Evolutionary conservation across 2,113 vertebrate genomes (phyloP).

Genomic region (Labeo catla): DNA sequence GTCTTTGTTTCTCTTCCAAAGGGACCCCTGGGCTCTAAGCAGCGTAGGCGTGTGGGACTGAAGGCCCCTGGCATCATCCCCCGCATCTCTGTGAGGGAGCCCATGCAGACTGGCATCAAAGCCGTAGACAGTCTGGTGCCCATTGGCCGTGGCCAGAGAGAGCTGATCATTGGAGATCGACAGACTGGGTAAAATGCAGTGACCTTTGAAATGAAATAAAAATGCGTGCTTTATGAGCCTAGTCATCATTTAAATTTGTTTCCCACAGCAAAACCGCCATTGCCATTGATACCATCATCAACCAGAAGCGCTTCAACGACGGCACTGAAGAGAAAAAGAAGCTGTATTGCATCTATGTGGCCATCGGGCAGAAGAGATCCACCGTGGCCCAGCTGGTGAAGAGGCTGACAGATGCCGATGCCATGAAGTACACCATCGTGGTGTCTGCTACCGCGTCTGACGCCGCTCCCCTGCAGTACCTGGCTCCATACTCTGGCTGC

Average conservation of each 20-base stretch:
- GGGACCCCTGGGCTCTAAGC: constrained; percentile 86
- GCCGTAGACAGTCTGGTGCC: constrained; percentile 98
- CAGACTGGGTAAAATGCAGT: constrained; percentile 87
- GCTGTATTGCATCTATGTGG: constrained; percentile 97
- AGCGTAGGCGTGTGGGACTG: constrained; percentile 92
- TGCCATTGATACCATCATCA: constrained; percentile 98
- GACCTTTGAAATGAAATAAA: background rate
- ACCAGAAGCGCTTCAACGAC: constrained; percentile 97
- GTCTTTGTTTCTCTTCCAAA: constrained; percentile 54
- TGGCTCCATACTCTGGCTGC: constrained; percentile 97
- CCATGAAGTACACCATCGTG: constrained; percentile 99
- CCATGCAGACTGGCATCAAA: constrained; percentile 99
- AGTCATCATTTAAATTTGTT: background rate
- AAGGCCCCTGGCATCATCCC: constrained; percentile 99
- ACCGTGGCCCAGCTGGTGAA: constrained; percentile 98
- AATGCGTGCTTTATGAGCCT: background rate
- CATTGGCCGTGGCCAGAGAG: constrained; percentile 96
- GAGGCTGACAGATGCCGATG: constrained; percentile 93
- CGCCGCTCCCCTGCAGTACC: constrained; percentile 95
- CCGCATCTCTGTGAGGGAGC: constrained; percentile 96
- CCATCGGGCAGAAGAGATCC: constrained; percentile 98
- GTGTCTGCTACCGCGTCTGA: constrained; percentile 97
- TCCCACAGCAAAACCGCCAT: constrained; percentile 92
- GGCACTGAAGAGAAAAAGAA: constrained; percentile 98
- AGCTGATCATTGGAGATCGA: constrained; percentile 97